A percentile compares a stretch with the other conserved stretches of the same genome.
phyloP scores from a whole-genome alignment of 2,797 vertebrate genomes.

The Uromys caudimaculatus region DNA sequence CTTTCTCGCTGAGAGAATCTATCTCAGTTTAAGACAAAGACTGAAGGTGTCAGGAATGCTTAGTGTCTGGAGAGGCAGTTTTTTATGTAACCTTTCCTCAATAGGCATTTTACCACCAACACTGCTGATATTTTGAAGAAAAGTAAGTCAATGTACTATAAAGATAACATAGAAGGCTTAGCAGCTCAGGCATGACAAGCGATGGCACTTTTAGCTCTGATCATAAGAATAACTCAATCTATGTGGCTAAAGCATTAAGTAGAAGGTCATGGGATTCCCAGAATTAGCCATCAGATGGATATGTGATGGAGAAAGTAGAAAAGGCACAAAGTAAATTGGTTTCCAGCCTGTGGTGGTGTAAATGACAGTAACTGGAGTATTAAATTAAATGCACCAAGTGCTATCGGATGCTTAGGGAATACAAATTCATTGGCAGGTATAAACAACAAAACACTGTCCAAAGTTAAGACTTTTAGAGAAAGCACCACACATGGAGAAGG shows the following conservation, averaged over 20 bases:
- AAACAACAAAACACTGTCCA: neutral
- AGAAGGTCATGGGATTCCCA: neutral
- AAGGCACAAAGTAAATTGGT: neutral
- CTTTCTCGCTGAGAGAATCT: neutral
- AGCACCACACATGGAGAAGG: neutral
- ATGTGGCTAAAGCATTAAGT: neutral
- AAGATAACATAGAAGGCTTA: neutral
- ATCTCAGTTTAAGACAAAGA: neutral
- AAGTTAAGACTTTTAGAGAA: neutral
- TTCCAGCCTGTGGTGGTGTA: neutral
- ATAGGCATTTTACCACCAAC: neutral
- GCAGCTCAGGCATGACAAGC: neutral
- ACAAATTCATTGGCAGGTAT: neutral
- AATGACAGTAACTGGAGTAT: neutral
- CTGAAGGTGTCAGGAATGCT: neutral
- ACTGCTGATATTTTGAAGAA: neutral
- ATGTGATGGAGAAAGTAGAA: neutral
- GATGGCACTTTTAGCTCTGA: neutral
- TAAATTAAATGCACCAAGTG: neutral
- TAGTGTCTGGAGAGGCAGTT: neutral
- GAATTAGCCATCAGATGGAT: neutral
- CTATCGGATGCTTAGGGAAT: neutral
- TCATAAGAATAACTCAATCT: neutral
- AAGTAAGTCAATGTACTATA: neutral
- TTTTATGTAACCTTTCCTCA: neutral